phyloP scores from a whole-genome alignment of 2,797 vertebrate species.

The Enteromius viviparus region DNA sequence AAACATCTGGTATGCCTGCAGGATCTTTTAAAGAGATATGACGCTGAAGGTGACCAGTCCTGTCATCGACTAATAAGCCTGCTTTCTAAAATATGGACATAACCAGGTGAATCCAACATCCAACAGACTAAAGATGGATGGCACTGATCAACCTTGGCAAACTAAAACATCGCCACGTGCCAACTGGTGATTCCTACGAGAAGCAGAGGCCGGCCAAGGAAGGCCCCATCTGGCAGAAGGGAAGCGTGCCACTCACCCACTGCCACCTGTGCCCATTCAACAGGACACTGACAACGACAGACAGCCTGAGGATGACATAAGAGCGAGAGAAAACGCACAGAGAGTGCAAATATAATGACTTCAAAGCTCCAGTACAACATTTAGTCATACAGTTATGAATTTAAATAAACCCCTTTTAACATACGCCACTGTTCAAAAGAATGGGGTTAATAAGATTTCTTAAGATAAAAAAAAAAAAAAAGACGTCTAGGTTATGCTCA shows the following conservation, averaged over 20 bases:
- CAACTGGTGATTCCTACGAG: conserved; percentile 71
- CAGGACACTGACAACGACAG: conserved; percentile 70
- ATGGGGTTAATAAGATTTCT: neutral
- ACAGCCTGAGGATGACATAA: conserved; percentile 46
- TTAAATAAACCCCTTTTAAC: neutral
- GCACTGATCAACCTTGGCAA: conserved; percentile 69
- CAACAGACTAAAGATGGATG: conserved; percentile 58
- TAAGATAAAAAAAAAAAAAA: neutral
- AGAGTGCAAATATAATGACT: conserved; percentile 3
- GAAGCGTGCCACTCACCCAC: conserved; percentile 61
- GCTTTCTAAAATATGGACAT: conserved; percentile 4
- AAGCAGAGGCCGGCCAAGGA: conserved; percentile 67
- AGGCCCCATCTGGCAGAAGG: conserved; percentile 66
- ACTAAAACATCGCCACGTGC: conserved; percentile 67
- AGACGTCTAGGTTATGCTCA: too few species aligned
- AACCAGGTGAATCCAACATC: conserved; percentile 20
- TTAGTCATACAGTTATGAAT: neutral
- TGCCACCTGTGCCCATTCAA: conserved; percentile 76
- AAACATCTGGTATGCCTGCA: conserved; percentile 47
- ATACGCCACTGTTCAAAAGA: neutral
- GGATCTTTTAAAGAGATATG: neutral
- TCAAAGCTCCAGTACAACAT: neutral
- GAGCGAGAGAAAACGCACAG: neutral
- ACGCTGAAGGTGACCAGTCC: neutral
- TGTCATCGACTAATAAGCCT: neutral